These are phyloP conservation scores for Aphelinus certus DNA, from an alignment of 1,140 invertebrate species.

Conservation along the genomic window DNA sequence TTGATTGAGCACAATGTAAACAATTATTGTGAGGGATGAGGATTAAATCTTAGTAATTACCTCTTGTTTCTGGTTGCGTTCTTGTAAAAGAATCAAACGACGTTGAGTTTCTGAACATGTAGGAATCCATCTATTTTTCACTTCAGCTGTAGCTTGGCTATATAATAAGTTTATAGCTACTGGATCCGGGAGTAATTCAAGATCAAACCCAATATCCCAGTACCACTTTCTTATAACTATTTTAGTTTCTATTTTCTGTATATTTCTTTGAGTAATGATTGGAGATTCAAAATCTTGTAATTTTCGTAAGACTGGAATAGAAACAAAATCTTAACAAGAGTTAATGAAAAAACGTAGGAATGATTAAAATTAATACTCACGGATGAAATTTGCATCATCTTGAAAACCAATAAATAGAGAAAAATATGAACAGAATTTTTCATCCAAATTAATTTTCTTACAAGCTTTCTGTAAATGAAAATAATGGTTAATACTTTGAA, in stretches of 20 bases:
- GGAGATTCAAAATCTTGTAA: constrained; percentile 97
- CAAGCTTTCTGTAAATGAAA: constrained; percentile 74
- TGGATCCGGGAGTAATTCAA: constrained; percentile 81
- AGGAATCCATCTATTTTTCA: constrained; percentile 86
- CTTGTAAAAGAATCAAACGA: neutral
- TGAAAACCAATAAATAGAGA: constrained; percentile 85
- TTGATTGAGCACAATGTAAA: neutral
- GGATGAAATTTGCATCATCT: constrained; percentile 75
- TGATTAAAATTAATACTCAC: constrained; percentile 56
- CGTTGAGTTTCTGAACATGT: constrained; percentile 49
- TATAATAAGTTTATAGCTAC: constrained; percentile 88
- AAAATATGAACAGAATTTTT: constrained; percentile 86
- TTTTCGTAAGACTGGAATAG: constrained; percentile 78
- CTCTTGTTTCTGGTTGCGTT: neutral
- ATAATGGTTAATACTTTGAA: constrained; percentile 34
- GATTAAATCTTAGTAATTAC: neutral
- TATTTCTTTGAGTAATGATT: constrained; percentile 84
- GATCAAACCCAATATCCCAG: constrained; percentile 88
- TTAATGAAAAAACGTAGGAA: neutral
- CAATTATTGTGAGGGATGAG: too few species aligned
- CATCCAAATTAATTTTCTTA: constrained; percentile 78
- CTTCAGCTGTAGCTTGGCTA: constrained; percentile 85
- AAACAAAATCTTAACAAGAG: constrained; percentile 11
- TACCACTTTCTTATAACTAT: constrained; percentile 70
- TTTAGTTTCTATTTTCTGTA: constrained; percentile 48